These are phyloP conservation scores for Sinocyclocheilus grahami DNA, from an alignment of 2,113 vertebrate genomes.

Conservation along the genomic window DNA sequence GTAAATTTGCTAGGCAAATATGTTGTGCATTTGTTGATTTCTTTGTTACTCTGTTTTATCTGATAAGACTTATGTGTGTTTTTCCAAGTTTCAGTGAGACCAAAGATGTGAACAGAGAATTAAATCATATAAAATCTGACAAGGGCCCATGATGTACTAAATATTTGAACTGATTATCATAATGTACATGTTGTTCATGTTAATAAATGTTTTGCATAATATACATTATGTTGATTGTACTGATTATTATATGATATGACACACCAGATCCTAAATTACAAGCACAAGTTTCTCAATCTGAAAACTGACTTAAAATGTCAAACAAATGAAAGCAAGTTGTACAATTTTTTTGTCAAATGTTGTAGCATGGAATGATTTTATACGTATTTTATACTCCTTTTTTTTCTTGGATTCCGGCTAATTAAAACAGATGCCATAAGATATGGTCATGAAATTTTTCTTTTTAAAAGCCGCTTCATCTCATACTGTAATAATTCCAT, in stretches of 20 bases:
- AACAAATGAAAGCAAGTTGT: not conserved
- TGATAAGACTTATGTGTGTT: not conserved
- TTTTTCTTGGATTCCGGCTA: not conserved
- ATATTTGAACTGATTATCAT: conserved; percentile 1
- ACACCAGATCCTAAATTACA: not conserved
- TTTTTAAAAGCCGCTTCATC: not conserved
- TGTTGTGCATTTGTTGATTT: conserved; percentile 17
- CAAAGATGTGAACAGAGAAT: conserved; percentile 24
- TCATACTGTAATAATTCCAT: not conserved
- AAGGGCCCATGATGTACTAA: not conserved
- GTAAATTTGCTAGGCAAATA: not conserved
- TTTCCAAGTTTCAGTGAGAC: conserved; percentile 15
- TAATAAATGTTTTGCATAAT: conserved; percentile 30
- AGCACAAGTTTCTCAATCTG: no score
- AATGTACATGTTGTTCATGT: conserved; percentile 12
- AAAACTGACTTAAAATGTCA: no score
- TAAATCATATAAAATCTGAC: not conserved
- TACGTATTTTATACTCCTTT: not conserved
- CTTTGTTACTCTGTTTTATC: conserved; percentile 4
- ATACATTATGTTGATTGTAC: not conserved
- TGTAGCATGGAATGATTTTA: not conserved
- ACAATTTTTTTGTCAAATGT: not conserved
- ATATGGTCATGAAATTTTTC: not conserved
- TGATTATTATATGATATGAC: not conserved
- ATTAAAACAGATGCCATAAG: not conserved